phyloP scores from a whole-genome alignment of 2,888 invertebrate species.

The Isoperla grammatica region DNA sequence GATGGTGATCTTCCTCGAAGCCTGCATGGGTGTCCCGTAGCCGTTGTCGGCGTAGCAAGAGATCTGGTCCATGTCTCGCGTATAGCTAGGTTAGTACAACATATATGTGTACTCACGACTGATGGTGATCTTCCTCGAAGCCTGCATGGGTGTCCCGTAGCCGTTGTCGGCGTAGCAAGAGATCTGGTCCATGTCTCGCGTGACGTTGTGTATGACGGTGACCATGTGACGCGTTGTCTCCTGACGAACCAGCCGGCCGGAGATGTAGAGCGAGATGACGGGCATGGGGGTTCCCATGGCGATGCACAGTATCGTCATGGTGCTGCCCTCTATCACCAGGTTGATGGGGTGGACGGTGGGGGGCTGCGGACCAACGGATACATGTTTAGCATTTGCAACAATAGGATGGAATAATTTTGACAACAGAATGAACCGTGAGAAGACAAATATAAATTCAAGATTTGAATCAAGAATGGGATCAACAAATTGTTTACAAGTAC shows the following conservation, averaged over 20 bases:
- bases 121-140: slow-evolving; percentile 71
- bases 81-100: too few species aligned
- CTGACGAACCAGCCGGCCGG: slow-evolving; percentile 71
- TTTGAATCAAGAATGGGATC: too few species aligned
- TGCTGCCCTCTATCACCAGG: slow-evolving; percentile 75
- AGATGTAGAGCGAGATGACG: slow-evolving; percentile 75
- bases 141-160: slow-evolving; percentile 81
- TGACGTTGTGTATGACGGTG: slow-evolving; percentile 78
- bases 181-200: slow-evolving; percentile 77
- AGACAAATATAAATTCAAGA: too few species aligned
- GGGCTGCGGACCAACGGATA: slow-evolving; percentile 61
- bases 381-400: not conserved
- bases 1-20: slow-evolving; percentile 71
- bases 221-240: slow-evolving; percentile 81
- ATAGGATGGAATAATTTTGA: not conserved
- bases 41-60: slow-evolving; percentile 86
- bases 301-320: slow-evolving; percentile 79
- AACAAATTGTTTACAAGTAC: too few species aligned
- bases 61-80: slow-evolving; percentile 77
- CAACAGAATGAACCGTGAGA: not conserved
- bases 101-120: slow-evolving; percentile 59
- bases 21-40: slow-evolving; percentile 81
- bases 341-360: slow-evolving; percentile 80
- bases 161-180: slow-evolving; percentile 86
- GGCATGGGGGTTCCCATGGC: slow-evolving; percentile 83